A percentile compares a stretch with the other conserved stretches of the same genome.
Evolutionary conservation across 2,797 vertebrate genomes (phyloP).

Genomic region (Protonibea diacanthus): DNA sequence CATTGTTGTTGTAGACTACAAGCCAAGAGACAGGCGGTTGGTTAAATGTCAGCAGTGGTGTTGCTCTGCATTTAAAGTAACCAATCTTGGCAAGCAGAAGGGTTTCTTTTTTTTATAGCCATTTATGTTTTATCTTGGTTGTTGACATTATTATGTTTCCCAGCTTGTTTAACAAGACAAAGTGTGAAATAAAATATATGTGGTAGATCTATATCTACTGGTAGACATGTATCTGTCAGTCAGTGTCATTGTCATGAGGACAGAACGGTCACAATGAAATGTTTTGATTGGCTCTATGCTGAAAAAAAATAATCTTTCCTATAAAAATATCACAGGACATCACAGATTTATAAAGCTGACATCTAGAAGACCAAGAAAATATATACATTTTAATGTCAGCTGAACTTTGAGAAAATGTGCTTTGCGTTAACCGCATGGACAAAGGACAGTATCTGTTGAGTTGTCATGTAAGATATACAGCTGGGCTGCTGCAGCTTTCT

Average conservation of each 20-base stretch:
- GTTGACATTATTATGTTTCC: not conserved
- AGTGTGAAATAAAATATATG: not conserved
- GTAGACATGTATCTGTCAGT: not conserved
- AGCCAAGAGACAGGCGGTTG: not conserved
- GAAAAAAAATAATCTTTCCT: not conserved
- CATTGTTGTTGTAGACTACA: not conserved
- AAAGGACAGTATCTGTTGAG: constrained; percentile 34
- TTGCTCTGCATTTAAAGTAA: not conserved
- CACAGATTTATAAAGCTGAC: not conserved
- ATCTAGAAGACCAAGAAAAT: not conserved
- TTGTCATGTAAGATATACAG: constrained; percentile 42
- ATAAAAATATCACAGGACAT: not conserved
- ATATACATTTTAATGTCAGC: not conserved
- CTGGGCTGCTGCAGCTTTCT: constrained; percentile 38
- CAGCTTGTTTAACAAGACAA: not conserved
- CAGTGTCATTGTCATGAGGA: not conserved
- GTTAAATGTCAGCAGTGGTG: not conserved
- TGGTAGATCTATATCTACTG: not conserved
- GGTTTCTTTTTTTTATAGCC: not conserved
- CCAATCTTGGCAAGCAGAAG: not conserved
- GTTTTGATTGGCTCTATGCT: not conserved
- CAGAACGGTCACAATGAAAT: not conserved
- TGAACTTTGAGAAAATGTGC: not conserved
- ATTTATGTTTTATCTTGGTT: not conserved
- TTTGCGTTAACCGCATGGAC: constrained; percentile 12